Evolutionary conservation across 2,113 vertebrate genomes (phyloP), one percentile per base, ranked within the genome.

Genomic region (Cyphomyrus plagiostoma): DNA sequence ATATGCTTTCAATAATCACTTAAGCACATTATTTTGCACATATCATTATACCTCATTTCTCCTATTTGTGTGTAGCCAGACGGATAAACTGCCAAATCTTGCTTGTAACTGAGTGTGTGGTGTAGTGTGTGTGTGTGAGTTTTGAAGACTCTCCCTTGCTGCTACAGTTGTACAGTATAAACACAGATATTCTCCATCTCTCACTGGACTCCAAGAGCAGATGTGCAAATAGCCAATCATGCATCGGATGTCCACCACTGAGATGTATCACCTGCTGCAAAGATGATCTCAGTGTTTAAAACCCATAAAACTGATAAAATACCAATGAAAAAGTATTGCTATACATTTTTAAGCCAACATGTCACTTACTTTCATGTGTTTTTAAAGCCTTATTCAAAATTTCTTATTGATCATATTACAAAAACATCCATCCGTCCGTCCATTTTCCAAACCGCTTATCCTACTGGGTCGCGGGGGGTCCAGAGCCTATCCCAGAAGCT

Each of bases 291-390:
- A 35, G 30, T 39, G 70, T 77, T 77, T 77, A 4, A 77, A 17
- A 39, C 70, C 26, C 26, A 17, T 77, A 30, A 39, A 17, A 30
- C 8, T 26, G n/a, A 30, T 77, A 77, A 23, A 13, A 74, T 39
- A 35, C 30, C 30, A 39, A 77, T 77, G n/a, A 26, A 92, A 90
- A 85, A 87, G 82, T 88, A 89, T 92, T 92, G 89, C 82, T 88
- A 92, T 89, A 89, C 87, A 89, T 91, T 92, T 89, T 74, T 88
- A 89, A 89, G 89, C 80, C 88, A 83, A 66, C 21, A 19, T 39
- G 66, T 66, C 1, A 82, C 82, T 35, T 50, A 53, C 35, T 4
- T 90, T 4, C 7, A 48, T 88, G 84, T 77, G 56, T 70, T 48
- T 83, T 56, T 35, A 49, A 88, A 77, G 70, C 15, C 70, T 15